Percentiles rank a stretch among this genome's conserved stretches.
phyloP scores from a whole-genome alignment of 2,113 vertebrate species.

The Tympanuchus pallidicinctus region DNA sequence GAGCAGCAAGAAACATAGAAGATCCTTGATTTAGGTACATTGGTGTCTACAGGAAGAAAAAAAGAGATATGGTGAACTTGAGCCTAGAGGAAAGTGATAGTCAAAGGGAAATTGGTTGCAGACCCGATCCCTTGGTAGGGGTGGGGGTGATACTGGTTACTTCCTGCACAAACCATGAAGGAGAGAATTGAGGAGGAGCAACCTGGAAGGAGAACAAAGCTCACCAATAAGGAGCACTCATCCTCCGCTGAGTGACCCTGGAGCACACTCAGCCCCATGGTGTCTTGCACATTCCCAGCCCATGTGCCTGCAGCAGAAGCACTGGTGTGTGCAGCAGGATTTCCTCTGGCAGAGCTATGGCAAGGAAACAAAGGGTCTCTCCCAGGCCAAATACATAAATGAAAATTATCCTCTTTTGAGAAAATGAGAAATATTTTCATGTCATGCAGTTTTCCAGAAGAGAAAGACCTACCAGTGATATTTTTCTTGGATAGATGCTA shows the following conservation, averaged over 20 bases:
- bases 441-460: neutral
- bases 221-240: neutral
- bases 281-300: neutral
- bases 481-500: neutral
- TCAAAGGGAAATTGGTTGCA: neutral
- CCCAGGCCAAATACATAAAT: neutral
- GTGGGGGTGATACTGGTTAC: neutral
- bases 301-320: rapidly evolving
- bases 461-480: neutral
- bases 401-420: neutral
- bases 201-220: neutral
- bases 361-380: neutral
- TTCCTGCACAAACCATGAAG: neutral
- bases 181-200: neutral
- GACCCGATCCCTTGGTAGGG: neutral
- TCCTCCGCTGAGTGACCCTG: rapidly evolving
- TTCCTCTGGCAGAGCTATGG: neutral
- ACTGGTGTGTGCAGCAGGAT: rapidly evolving
- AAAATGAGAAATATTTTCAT: neutral
- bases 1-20: neutral
- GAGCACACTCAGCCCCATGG: neutral
- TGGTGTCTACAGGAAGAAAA: neutral
- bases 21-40: neutral
- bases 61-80: neutral
- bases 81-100: neutral